A percentile compares a stretch with the other conserved stretches of the same genome.
Evolutionary conservation across 2,888 invertebrate species (phyloP).

Genomic region (Sinopyrophorus schimmeli): DNA sequence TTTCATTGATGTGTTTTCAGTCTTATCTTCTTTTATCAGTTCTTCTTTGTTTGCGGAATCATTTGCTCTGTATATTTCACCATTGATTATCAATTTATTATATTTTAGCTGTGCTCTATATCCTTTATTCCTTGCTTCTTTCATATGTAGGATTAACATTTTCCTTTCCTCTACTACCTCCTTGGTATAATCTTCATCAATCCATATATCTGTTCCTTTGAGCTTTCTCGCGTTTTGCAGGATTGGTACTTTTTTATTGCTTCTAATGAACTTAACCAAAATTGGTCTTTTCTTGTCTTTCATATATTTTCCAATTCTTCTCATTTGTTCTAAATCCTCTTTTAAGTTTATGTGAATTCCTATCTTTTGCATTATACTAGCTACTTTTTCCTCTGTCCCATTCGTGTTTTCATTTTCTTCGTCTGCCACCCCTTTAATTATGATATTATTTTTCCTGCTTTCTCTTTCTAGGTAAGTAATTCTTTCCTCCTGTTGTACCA

Average conservation of each 20-base stretch:
- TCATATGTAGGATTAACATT: no score
- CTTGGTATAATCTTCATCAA: slow-evolving; percentile 16
- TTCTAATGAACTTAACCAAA: slow-evolving; percentile 13
- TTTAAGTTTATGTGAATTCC: slow-evolving; percentile 10
- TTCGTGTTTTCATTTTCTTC: no score
- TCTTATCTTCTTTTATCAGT: no score
- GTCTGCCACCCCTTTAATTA: no score
- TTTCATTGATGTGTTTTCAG: slow-evolving; percentile 4
- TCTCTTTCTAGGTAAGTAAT: no score
- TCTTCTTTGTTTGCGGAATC: slow-evolving; percentile 1
- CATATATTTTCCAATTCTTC: slow-evolving; percentile 13
- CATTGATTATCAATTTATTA: slow-evolving; percentile 12
- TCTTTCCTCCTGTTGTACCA: no score
- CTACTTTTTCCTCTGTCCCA: no score
- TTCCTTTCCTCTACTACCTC: slow-evolving; percentile 5
- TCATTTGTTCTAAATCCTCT: slow-evolving; percentile 11
- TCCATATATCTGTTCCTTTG: slow-evolving; percentile 16
- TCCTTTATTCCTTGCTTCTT: slow-evolving; percentile 13
- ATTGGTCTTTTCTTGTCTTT: slow-evolving; percentile 15
- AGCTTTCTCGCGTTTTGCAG: slow-evolving; percentile 15
- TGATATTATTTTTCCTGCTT: no score
- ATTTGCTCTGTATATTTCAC: slow-evolving; percentile 9
- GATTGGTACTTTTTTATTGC: slow-evolving; percentile 3
- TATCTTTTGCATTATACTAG: slow-evolving; percentile 8
- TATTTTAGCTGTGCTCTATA: slow-evolving; percentile 8